These are phyloP conservation scores for Labia minor DNA, from an alignment of 2,888 invertebrate genomes.

Conservation along the genomic window DNA sequence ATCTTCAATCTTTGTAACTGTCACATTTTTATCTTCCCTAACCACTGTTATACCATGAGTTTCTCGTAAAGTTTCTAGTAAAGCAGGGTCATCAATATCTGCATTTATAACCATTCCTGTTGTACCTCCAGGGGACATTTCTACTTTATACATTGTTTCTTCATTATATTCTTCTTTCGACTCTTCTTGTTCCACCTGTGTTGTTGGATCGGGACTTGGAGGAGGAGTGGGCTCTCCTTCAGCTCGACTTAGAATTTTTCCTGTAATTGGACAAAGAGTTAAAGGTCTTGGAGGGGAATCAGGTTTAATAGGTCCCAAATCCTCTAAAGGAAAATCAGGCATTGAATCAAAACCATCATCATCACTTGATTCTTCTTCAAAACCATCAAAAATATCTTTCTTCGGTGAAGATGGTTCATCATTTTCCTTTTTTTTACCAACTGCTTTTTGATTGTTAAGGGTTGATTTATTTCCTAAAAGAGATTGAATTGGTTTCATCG, in stretches of 20 bases:
- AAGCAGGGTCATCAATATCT: neutral
- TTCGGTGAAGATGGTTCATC: neutral
- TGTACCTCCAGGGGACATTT: constrained; percentile 53
- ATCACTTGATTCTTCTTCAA: constrained; percentile 1
- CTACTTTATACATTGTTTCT: constrained; percentile 32
- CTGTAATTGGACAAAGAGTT: constrained; percentile 59
- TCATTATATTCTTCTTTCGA: constrained; percentile 32
- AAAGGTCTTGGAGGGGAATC: constrained; percentile 57
- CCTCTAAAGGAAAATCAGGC: constrained; percentile 23
- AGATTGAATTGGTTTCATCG: neutral
- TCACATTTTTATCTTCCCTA: neutral
- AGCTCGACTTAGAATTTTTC: constrained; percentile 45
- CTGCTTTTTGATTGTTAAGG: neutral
- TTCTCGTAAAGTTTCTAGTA: neutral
- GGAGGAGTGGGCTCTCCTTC: constrained; percentile 50
- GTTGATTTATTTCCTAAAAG: neutral
- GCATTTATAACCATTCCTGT: constrained; percentile 48
- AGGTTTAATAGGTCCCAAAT: constrained; percentile 43
- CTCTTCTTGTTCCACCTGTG: constrained; percentile 25
- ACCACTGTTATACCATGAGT: neutral
- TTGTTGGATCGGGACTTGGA: constrained; percentile 39
- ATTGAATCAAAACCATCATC: constrained; percentile 23
- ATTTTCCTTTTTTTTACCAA: neutral
- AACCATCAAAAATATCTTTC: neutral
- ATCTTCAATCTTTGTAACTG: neutral